Base-by-base conservation (phyloP, 2,113 vertebrate species). In the Siphamia tubifer region DNA sequence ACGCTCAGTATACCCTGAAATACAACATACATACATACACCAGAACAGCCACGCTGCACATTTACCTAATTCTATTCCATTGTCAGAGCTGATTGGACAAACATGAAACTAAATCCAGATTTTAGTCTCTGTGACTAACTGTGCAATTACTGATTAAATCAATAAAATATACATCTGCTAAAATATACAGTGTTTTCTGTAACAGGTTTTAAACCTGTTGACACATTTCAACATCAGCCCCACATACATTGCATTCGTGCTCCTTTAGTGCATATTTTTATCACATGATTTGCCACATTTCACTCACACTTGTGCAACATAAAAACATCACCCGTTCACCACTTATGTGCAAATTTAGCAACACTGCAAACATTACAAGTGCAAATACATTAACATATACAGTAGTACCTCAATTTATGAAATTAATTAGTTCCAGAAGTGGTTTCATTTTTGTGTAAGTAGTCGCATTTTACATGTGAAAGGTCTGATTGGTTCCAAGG, bases 271-370 rank as follows among this genome's bases (percentile, higher is more conserved):
- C 75, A 73, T 9, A 23, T 38, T 39, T 45, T 10, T 32, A 42
- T 36, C 35, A 51, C n/a, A 58, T n/a, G 12, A 0, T 47, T 39
- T 17, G 56, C 17, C 28, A 55, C 28, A 42, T 51, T 60, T 66
- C 52, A 68, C 53, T 49, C 32, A 31, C 28, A 40, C 31, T 44
- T 27, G 25, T 51, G 3, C 25, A 15, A 25, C 13, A 56, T 43
- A 58, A 60, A 58, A 60, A 43, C 25, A 48, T 12, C 64, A 67
- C 40, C 16, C 1, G 1, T 40, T 28, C 43, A 6, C 40, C 40
- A n/a, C 38, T 56, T 9, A 55, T 68, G 82, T 85, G 81, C 76
- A 84, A 82, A 84, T n/a, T 3, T 23, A 38, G 43, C 67, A 66
- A 55, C 20, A 43, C 8, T 74, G 69, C 44, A 81, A 78, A 69